Percentiles rank a stretch among this genome's conserved stretches.
These are phyloP conservation scores for Melikaiella ostensackeni DNA, from an alignment of 2,888 invertebrate species.

Conservation along the genomic window DNA sequence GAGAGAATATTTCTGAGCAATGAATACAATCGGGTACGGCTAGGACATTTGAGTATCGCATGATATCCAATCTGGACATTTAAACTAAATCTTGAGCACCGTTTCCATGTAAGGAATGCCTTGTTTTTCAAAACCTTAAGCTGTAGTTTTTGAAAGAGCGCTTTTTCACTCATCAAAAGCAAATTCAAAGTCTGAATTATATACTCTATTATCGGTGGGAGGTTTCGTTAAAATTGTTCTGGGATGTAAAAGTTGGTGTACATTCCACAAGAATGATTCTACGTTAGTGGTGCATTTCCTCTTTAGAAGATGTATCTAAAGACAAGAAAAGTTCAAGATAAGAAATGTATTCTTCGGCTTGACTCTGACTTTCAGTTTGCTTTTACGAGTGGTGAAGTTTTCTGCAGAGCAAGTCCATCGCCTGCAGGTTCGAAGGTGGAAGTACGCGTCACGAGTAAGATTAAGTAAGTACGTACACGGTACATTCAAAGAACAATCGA, in stretches of 20 bases:
- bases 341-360: constrained; percentile 15
- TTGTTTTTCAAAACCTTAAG: constrained; percentile 50
- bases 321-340: constrained; percentile 17
- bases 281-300: constrained; percentile 2
- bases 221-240: neutral
- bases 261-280: constrained; percentile 5
- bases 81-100: constrained; percentile 55
- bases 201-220: neutral
- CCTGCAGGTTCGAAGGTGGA: constrained; percentile 19
- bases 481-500: constrained; percentile 1
- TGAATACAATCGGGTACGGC: constrained; percentile 26
- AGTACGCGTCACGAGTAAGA: constrained; percentile 24
- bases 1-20: constrained; percentile 43
- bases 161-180: constrained; percentile 1
- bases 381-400: constrained; percentile 23
- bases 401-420: constrained; percentile 22
- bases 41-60: constrained; percentile 23
- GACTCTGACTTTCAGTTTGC: constrained; percentile 32
- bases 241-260: neutral
- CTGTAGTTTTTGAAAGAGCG: constrained; percentile 35
- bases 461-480: constrained; percentile 27
- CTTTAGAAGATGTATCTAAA: constrained; percentile 2
- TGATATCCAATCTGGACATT: constrained; percentile 17
- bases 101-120: constrained; percentile 55
- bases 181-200: neutral